These are phyloP conservation scores for Vicugna pacos DNA, from an alignment of 2,113 vertebrate genomes.

Conservation along the genomic window DNA sequence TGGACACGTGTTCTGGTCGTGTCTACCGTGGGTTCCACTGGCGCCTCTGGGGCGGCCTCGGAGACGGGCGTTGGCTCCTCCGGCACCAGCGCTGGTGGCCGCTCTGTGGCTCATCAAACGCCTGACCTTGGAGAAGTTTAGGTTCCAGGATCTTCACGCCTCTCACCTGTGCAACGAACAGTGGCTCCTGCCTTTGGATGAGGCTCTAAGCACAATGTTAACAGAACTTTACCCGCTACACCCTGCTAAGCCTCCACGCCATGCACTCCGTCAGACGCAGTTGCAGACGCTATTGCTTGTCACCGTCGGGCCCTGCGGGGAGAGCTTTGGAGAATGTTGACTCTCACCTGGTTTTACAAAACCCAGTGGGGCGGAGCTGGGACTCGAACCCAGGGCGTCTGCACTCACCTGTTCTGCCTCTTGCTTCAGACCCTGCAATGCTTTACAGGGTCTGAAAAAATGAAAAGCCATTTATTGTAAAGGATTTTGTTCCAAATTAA, in stretches of 20 bases:
- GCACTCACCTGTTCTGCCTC: accelerated
- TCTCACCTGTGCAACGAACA: too few relatives aligned
- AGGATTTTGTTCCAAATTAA: too few relatives aligned
- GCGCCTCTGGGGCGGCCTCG: too few relatives aligned
- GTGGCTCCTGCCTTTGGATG: accelerated
- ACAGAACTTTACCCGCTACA: neutral
- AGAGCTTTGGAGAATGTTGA: accelerated
- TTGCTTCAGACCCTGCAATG: neutral
- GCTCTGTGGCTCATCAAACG: neutral
- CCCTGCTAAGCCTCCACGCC: accelerated
- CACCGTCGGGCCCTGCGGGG: neutral
- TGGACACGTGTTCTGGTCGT: neutral
- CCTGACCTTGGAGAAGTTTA: neutral
- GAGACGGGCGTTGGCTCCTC: neutral
- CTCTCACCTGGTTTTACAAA: neutral
- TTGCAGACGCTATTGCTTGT: too few relatives aligned
- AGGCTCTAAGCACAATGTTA: accelerated
- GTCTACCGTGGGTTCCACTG: neutral
- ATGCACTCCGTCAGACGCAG: accelerated
- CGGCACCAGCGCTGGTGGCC: accelerated
- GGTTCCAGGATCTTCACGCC: neutral
- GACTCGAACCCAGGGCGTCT: accelerated
- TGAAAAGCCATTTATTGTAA: neutral
- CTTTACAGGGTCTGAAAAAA: too few relatives aligned
- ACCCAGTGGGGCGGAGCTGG: too few relatives aligned